Conservation (phyloP, 1,140 invertebrate species). For the Pseudomyrmex concolor region DNA sequence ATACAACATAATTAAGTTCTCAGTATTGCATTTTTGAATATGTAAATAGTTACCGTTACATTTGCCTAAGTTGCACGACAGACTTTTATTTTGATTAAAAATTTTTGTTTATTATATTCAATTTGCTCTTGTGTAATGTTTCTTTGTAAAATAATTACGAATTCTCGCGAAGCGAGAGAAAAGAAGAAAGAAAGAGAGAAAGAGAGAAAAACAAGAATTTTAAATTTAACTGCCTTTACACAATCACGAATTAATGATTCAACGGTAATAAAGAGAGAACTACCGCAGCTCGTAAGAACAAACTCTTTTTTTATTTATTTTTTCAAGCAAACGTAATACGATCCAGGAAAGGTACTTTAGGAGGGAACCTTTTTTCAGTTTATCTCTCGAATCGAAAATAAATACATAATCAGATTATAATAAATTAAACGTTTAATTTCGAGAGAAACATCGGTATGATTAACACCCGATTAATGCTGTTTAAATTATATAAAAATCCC, state of each 20-base stretch:
- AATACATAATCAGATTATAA: background rate
- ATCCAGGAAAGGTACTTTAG: background rate
- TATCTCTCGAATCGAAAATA: slow-evolving; percentile 18
- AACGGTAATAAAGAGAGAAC: slow-evolving; percentile 14
- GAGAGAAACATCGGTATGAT: slow-evolving; percentile 6
- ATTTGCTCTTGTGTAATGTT: background rate
- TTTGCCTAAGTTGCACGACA: background rate
- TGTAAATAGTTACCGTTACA: background rate
- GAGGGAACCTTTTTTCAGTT: background rate
- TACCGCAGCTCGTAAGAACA: background rate
- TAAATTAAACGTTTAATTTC: background rate
- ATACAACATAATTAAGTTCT: slow-evolving; percentile 3
- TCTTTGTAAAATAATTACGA: no score
- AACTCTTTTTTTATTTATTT: background rate
- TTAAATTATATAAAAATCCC: slow-evolving; percentile 8
- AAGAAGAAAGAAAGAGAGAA: no score
- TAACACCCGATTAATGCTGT: background rate
- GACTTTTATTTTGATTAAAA: background rate
- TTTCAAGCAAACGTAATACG: slow-evolving; percentile 7
- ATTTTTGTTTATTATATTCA: background rate
- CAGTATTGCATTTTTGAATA: background rate
- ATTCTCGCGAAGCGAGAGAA: no score
- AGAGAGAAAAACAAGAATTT: no score
- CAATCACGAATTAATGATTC: background rate
- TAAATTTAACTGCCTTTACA: no score